These are phyloP conservation scores for Andricus grossulariae DNA, from an alignment of 1,140 invertebrate genomes.

Conservation along the genomic window DNA sequence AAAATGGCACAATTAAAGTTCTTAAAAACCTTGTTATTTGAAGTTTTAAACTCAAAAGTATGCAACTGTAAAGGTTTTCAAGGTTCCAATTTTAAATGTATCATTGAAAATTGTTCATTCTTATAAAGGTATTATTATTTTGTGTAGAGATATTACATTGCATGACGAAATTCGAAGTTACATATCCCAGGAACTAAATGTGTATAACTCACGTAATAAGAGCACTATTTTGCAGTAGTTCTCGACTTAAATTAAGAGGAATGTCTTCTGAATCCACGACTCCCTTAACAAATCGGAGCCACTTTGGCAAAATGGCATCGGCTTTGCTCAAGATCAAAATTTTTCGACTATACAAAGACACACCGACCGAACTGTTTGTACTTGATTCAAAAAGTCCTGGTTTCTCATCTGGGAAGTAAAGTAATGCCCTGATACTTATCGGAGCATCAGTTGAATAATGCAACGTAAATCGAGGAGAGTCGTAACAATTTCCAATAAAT, in stretches of 20 bases:
- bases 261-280: conserved; percentile 99
- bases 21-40: too few species aligned
- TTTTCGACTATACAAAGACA: conserved; percentile 93
- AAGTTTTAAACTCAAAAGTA: too few species aligned
- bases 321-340: conserved; percentile 93
- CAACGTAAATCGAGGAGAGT: conserved; percentile 88
- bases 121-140: too few species aligned
- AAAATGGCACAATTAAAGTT: too few species aligned
- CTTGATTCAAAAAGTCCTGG: conserved; percentile 93
- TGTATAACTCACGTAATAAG: conserved; percentile 85
- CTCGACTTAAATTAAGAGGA: conserved; percentile 96
- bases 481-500: conserved; percentile 90
- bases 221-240: conserved; percentile 94
- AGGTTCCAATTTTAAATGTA: too few species aligned
- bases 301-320: conserved; percentile 94
- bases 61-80: too few species aligned
- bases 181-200: conserved; percentile 4
- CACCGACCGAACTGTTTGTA: conserved; percentile 86
- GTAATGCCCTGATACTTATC: conserved; percentile 90
- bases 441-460: conserved; percentile 94
- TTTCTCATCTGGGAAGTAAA: conserved; percentile 95
- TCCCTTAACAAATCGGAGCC: conserved; percentile 96
- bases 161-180: too few species aligned
- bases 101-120: too few species aligned
- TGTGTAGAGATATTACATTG: too few species aligned